Evolutionary conservation across 2,888 invertebrate species (phyloP).

Genomic region (Limnephilus auricula): DNA sequence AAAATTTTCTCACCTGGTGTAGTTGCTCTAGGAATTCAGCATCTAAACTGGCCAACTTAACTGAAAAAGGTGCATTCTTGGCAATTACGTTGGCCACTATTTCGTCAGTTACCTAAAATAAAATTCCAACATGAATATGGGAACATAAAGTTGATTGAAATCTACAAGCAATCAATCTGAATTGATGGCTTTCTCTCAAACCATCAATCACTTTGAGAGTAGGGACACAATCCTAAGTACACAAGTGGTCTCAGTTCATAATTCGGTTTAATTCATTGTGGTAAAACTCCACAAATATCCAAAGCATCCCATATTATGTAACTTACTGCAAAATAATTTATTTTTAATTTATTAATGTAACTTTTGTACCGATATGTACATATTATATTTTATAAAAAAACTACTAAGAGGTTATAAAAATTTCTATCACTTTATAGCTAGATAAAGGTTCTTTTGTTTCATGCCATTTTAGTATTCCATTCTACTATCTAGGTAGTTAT

Average conservation of each 20-base stretch:
- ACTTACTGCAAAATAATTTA: not conserved
- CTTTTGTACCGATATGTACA: too few species aligned
- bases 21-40: constrained; percentile 56
- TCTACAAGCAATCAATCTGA: not conserved
- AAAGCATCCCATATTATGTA: not conserved
- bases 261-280: not conserved
- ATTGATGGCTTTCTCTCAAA: not conserved
- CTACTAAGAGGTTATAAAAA: not conserved
- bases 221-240: not conserved
- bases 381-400: too few species aligned
- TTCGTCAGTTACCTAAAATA: constrained; percentile 68
- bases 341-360: too few species aligned
- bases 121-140: not conserved
- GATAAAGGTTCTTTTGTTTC: not conserved
- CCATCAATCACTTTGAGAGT: not conserved
- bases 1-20: not conserved
- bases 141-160: not conserved
- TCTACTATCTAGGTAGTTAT: not conserved
- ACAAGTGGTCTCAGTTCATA: not conserved
- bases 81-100: constrained; percentile 67
- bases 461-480: not conserved
- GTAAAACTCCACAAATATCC: not conserved
- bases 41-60: constrained; percentile 50
- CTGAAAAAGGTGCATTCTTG: constrained; percentile 51
- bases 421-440: not conserved